phyloP scores from a whole-genome alignment of 2,888 invertebrate species.

The Hoplodrina ambigua region DNA sequence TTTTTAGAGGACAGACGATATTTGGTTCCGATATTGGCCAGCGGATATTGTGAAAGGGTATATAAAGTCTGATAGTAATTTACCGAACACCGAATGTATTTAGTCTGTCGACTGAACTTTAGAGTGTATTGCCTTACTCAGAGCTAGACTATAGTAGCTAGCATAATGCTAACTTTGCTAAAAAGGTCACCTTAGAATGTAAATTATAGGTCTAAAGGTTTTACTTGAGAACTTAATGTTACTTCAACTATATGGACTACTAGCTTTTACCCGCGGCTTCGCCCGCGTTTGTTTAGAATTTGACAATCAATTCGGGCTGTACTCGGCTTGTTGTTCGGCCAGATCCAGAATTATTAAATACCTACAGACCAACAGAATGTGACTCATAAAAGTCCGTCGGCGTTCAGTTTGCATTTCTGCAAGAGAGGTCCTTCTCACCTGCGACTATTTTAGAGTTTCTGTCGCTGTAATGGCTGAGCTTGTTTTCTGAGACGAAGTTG shows the following conservation, averaged over 20 bases:
- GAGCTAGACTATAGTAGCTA: slow-evolving; percentile 27
- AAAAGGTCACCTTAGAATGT: slow-evolving; percentile 45
- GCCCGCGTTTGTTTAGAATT: no score
- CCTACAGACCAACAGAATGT: no score
- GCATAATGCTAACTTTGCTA: slow-evolving; percentile 15
- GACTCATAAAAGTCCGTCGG: no score
- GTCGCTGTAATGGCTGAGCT: no score
- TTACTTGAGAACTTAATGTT: background rate
- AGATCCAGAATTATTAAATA: no score
- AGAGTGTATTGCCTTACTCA: slow-evolving; percentile 33
- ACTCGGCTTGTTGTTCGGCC: no score
- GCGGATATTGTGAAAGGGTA: slow-evolving; percentile 49
- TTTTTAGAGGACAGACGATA: slow-evolving; percentile 66
- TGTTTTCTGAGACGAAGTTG: no score
- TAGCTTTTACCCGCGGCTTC: no score
- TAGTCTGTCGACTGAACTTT: slow-evolving; percentile 47
- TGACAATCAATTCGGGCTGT: no score
- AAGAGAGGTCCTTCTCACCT: no score
- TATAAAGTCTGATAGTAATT: slow-evolving; percentile 35
- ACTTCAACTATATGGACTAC: background rate
- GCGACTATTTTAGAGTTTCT: no score
- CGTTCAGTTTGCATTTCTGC: no score
- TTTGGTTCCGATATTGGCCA: slow-evolving; percentile 61
- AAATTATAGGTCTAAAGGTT: slow-evolving; percentile 22
- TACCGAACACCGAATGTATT: slow-evolving; percentile 43